Evolutionary conservation across 2,113 vertebrate species (phyloP).

Genomic region (Stegostoma tigrinum): DNA sequence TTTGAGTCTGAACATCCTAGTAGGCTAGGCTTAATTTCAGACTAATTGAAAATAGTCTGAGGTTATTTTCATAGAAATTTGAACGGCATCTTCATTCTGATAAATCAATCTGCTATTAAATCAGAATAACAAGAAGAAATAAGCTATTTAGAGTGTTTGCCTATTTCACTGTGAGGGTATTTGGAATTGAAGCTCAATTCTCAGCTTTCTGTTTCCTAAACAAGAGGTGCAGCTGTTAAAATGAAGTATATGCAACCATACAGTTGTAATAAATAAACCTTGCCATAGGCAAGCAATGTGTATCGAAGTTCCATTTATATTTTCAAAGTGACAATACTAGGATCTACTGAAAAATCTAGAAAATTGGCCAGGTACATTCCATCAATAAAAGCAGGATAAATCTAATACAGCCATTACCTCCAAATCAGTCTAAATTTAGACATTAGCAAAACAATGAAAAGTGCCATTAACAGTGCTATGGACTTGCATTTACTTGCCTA

Average conservation of each 20-base stretch:
- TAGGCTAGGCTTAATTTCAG: background rate
- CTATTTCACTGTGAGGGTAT: background rate
- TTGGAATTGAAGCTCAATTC: background rate
- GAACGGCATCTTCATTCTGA: background rate
- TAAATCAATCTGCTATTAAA: background rate
- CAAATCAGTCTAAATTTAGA: too few relatives aligned
- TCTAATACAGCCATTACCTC: background rate
- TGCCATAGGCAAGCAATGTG: background rate
- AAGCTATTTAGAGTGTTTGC: background rate
- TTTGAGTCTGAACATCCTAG: background rate
- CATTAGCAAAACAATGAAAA: background rate
- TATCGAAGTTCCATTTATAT: background rate
- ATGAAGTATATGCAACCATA: background rate
- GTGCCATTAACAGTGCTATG: background rate
- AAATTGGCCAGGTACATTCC: background rate
- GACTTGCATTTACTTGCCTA: background rate
- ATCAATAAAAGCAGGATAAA: background rate
- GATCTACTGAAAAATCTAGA: background rate
- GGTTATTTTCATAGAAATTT: background rate
- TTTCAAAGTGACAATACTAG: background rate
- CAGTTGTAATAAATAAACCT: background rate
- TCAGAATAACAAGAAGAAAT: background rate
- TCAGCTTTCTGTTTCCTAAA: background rate
- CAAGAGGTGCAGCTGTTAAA: background rate
- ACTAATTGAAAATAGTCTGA: background rate